These are phyloP conservation scores for Lepilemur septentrionalis DNA, from an alignment of 2,797 vertebrate species.

Conservation along the genomic window DNA sequence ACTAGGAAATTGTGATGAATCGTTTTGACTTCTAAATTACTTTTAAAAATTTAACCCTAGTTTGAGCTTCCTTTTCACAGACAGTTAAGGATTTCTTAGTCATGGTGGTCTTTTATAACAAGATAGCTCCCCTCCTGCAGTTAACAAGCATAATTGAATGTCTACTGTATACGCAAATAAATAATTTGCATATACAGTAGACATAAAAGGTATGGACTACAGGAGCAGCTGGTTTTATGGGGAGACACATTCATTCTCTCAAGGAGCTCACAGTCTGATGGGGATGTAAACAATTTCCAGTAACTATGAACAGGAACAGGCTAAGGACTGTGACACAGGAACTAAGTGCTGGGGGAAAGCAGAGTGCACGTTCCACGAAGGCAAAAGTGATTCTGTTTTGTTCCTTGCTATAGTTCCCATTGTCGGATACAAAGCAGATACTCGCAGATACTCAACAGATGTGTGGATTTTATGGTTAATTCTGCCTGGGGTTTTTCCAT, in stretches of 20 bases:
- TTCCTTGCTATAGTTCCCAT: neutral
- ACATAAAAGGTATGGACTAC: neutral
- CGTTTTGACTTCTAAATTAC: constrained; percentile 66
- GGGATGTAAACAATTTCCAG: neutral
- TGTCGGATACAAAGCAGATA: neutral
- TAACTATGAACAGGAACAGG: neutral
- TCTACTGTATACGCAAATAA: neutral
- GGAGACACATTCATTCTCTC: neutral
- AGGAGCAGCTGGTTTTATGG: neutral
- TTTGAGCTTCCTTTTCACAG: constrained; percentile 30
- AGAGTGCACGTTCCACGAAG: neutral
- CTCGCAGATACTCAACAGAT: neutral
- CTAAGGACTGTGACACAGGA: neutral
- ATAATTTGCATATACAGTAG: neutral
- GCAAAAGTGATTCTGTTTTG: neutral
- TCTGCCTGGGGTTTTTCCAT: constrained; percentile 11
- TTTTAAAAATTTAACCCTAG: neutral
- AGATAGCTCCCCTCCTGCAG: neutral
- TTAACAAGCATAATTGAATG: neutral
- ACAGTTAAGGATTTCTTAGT: constrained; percentile 28
- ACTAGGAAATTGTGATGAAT: constrained; percentile 42
- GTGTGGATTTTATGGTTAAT: neutral
- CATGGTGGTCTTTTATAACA: constrained; percentile 18
- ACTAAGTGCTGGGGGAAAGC: neutral
- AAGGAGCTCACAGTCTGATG: neutral